These are phyloP conservation scores for Xestobium rufovillosum DNA, from an alignment of 2,888 invertebrate genomes.

Conservation along the genomic window DNA sequence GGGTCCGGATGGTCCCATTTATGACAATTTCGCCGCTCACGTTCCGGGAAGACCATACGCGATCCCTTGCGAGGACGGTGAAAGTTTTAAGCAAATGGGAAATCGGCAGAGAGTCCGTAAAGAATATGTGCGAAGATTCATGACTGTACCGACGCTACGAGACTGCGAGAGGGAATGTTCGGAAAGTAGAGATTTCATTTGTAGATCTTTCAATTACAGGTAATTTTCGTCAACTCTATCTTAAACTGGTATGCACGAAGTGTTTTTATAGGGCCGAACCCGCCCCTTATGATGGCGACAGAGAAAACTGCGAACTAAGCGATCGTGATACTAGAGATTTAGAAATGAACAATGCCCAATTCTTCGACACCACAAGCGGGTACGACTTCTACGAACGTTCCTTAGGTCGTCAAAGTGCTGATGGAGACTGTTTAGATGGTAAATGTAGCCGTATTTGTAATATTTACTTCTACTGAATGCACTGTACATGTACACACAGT, in stretches of 20 bases:
- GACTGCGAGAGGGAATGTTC: constrained; percentile 82
- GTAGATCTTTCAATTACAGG: constrained; percentile 82
- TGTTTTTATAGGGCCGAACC: constrained; percentile 24
- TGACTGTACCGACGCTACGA: constrained; percentile 64
- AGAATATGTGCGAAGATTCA: constrained; percentile 66
- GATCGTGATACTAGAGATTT: constrained; percentile 78
- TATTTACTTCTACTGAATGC: neutral
- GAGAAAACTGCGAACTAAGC: constrained; percentile 85
- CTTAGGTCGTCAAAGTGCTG: constrained; percentile 60
- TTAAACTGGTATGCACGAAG: neutral
- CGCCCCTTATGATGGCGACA: constrained; percentile 42
- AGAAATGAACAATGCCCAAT: constrained; percentile 76
- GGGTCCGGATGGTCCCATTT: constrained; percentile 41
- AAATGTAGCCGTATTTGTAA: constrained; percentile 31
- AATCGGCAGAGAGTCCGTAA: constrained; percentile 69
- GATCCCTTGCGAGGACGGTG: constrained; percentile 71
- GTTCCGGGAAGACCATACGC: constrained; percentile 40
- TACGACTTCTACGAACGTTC: constrained; percentile 82
- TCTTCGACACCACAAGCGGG: constrained; percentile 75
- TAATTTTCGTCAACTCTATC: constrained; percentile 32
- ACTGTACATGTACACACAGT: no score
- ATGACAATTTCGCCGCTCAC: constrained; percentile 35
- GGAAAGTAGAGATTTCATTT: constrained; percentile 74
- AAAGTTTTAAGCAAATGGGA: constrained; percentile 77
- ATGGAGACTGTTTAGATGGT: constrained; percentile 81